Conservation (phyloP, 2,113 vertebrate species). For the Ceratotherium simum region DNA sequence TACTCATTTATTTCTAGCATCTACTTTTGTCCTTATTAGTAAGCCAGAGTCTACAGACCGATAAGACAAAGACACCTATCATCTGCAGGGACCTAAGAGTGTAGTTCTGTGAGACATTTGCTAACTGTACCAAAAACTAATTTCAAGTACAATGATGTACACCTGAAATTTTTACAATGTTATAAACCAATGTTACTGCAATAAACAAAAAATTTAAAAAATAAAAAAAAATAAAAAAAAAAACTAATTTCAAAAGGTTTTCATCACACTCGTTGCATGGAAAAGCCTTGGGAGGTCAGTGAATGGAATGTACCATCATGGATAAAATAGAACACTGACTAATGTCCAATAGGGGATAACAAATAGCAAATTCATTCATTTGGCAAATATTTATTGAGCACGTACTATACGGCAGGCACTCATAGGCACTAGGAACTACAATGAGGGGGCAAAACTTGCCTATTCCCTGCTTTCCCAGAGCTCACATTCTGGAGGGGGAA, state of each 20-base stretch:
- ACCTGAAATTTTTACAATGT: no score
- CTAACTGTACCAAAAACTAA: conserved; percentile 18
- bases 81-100: neutral
- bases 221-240: no score
- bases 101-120: neutral
- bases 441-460: neutral
- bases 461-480: neutral
- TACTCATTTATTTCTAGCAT: conserved; percentile 64
- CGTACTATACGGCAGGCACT: neutral
- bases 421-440: neutral
- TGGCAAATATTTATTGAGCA: neutral
- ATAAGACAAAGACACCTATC: neutral
- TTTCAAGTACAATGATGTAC: no score
- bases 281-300: neutral
- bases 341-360: neutral
- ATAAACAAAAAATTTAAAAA: no score
- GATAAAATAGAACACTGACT: neutral
- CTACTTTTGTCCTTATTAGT: conserved; percentile 56
- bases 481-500: neutral
- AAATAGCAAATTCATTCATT: neutral
- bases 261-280: neutral
- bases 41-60: conserved; percentile 18
- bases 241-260: neutral
- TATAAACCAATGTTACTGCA: no score
- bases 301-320: neutral